These are phyloP conservation scores for Stictonetta naevosa DNA, from an alignment of 2,113 vertebrate genomes.

Conservation along the genomic window DNA sequence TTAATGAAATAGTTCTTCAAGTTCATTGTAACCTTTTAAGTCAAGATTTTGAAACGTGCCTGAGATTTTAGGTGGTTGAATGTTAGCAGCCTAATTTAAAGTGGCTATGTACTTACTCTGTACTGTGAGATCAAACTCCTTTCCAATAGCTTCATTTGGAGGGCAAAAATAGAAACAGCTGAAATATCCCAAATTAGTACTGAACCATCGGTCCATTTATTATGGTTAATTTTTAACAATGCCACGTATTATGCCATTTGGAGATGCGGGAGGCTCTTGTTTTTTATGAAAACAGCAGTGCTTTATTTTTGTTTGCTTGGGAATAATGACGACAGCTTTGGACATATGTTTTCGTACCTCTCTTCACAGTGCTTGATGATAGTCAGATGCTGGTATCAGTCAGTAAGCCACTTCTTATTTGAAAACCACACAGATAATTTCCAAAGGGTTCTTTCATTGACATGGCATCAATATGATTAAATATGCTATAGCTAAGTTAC, in stretches of 20 bases:
- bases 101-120: background rate
- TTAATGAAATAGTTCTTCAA: background rate
- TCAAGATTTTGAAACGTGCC: background rate
- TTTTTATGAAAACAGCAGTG: background rate
- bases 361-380: background rate
- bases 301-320: background rate
- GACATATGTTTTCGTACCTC: background rate
- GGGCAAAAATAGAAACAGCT: background rate
- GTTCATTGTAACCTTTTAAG: background rate
- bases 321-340: background rate
- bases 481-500: constrained; percentile 17
- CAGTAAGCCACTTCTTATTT: background rate
- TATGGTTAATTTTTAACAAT: background rate
- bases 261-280: background rate
- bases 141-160: background rate
- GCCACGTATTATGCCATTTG: background rate
- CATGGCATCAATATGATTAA: constrained; percentile 22
- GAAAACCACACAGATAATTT: constrained; percentile 6
- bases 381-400: background rate
- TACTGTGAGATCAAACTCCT: background rate
- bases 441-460: background rate
- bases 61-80: background rate
- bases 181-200: background rate
- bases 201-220: background rate
- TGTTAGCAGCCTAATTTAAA: background rate